Evolutionary conservation across 2,888 invertebrate species (phyloP).

Genomic region (Anthophora plumipes): DNA sequence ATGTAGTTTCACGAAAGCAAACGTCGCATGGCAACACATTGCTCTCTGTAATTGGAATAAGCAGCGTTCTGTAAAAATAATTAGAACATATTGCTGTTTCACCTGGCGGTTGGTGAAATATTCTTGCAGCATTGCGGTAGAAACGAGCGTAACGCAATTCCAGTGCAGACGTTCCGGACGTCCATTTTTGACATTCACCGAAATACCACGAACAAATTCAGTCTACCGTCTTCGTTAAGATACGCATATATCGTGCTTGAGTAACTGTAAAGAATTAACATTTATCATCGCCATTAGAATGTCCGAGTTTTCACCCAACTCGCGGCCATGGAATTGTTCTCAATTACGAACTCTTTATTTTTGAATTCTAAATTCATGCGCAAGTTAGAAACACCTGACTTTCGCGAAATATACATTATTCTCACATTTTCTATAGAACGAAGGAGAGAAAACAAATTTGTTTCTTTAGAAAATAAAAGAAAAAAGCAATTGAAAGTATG

Average conservation of each 20-base stretch:
- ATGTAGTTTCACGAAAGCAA: neutral
- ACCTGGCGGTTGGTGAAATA: neutral
- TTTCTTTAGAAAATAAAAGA: too few species aligned
- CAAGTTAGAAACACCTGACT: too few species aligned
- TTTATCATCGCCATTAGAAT: neutral
- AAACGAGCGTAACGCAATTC: neutral
- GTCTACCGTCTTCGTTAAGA: neutral
- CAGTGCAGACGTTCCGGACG: neutral
- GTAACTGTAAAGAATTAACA: neutral
- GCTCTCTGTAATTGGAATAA: slow-evolving; percentile 25
- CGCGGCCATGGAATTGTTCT: too few species aligned
- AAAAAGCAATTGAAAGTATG: neutral
- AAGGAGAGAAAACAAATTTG: neutral
- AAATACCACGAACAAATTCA: neutral
- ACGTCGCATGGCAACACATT: neutral
- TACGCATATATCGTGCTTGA: neutral
- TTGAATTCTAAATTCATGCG: neutral
- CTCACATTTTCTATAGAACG: too few species aligned
- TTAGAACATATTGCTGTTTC: slow-evolving; percentile 22
- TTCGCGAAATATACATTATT: neutral
- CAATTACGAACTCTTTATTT: neutral
- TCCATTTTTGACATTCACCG: neutral
- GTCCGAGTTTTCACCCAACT: neutral
- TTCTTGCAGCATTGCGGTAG: slow-evolving; percentile 12
- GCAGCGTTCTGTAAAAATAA: slow-evolving; percentile 42